Evolutionary conservation across 2,888 invertebrate species (phyloP), one percentile per base, ranked within the genome.

Genomic region (Hemistola chrysoprasaria): DNA sequence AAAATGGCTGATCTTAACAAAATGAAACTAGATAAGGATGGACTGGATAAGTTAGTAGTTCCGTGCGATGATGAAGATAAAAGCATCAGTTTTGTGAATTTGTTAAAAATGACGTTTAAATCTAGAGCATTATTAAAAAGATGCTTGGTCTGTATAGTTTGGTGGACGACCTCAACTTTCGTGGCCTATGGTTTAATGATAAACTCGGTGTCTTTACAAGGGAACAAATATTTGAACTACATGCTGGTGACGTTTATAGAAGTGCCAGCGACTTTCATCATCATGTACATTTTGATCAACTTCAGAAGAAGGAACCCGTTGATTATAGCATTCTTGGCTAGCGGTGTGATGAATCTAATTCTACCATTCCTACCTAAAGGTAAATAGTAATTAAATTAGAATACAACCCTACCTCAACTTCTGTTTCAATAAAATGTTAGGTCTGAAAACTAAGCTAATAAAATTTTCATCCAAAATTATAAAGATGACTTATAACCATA

Each of bases 171-270:
- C 0, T 94, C 93, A 31, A 93, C 94, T 0, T 92, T 95, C 47
- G 92, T 95, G 0, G 94, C 93, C 63, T 95, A 94, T 56, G 95
- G 96, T 0, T 69, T 96, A 48, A 92, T 93, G 1, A 87, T 96
- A 20, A 95, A 94, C 62, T 92, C 95, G 0, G 94, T 95, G 0
- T 90, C 93, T 0, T 73, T 96, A 21, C 90, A 92, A 53, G 95
- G 95, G 1, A 92, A 95, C 66, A 93, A 93, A 59, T 95, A 95
- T 64, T 58, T 93, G 1, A 95, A 95, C 71, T 95, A 93, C 58
- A 92, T 93, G 2, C 59, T 93, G 10, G 87, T 91, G 0, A 71
- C 90, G 0, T 41, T 90, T 0, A 83, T 91, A 3, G 93, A 87
- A 47, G 70, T 93, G 10, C 93, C 93, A 0, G 92, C 91, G 0